These are phyloP conservation scores for Zoanthus solanderi DNA, from an alignment of 92 coral and sea anemone species.

Conservation along the genomic window DNA sequence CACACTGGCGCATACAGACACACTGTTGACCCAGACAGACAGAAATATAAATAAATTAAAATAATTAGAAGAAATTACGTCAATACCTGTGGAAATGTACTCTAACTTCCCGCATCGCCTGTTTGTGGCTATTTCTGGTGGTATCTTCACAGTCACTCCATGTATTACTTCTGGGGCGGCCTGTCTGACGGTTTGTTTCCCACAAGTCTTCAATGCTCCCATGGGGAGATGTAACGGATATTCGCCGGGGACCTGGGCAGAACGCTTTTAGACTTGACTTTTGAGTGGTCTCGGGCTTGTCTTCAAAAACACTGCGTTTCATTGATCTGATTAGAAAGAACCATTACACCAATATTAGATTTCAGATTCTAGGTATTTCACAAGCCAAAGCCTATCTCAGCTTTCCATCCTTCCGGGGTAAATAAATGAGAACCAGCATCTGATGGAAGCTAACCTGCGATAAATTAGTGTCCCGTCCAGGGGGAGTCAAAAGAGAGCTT, in stretches of 20 bases:
- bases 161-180: slow-evolving; percentile 22
- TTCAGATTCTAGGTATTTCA: too few relatives aligned
- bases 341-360: not conserved
- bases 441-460: too few relatives aligned
- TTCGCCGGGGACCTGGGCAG: slow-evolving; percentile 31
- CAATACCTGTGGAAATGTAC: slow-evolving; percentile 28
- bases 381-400: not conserved
- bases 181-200: not conserved
- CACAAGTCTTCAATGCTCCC: slow-evolving; percentile 37
- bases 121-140: not conserved
- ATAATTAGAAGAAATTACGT: not conserved
- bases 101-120: not conserved
- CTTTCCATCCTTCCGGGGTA: too few relatives aligned
- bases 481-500: too few relatives aligned
- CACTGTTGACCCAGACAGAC: not conserved
- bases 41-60: not conserved
- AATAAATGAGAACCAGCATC: too few relatives aligned
- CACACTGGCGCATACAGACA: too few relatives aligned
- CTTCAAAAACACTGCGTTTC: not conserved
- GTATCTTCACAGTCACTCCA: slow-evolving; percentile 40
- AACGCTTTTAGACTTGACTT: not conserved
- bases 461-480: too few relatives aligned
- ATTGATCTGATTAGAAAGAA: not conserved
- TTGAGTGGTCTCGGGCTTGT: not conserved
- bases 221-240: slow-evolving; percentile 39